Evolutionary conservation across 2,888 invertebrate genomes (phyloP).

Genomic region (Chymomyza caudatula): DNA sequence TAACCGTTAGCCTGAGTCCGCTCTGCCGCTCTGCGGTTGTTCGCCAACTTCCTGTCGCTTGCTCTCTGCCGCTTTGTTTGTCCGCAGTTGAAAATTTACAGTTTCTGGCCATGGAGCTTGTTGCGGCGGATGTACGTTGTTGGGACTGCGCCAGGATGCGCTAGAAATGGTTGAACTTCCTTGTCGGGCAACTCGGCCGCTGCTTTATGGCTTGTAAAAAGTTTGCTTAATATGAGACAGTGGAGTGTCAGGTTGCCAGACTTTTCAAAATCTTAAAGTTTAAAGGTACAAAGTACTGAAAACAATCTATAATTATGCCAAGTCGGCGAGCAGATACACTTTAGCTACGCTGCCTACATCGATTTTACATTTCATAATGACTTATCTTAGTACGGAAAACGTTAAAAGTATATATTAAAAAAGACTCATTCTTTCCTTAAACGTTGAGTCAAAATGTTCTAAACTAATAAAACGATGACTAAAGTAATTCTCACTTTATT

Average conservation of each 20-base stretch:
- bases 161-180: slow-evolving; percentile 65
- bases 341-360: too few species aligned
- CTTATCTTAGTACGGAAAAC: too few species aligned
- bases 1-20: too few species aligned
- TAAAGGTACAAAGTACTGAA: background rate
- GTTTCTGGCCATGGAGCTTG: slow-evolving; percentile 43
- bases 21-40: background rate
- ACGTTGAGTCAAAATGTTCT: too few species aligned
- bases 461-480: too few species aligned
- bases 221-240: background rate
- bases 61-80: slow-evolving; percentile 49
- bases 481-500: too few species aligned
- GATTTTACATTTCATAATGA: too few species aligned
- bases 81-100: slow-evolving; percentile 55
- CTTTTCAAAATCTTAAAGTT: background rate
- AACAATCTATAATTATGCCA: too few species aligned
- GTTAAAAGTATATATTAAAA: too few species aligned
- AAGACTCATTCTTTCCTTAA: too few species aligned
- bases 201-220: slow-evolving; percentile 33
- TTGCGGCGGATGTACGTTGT: slow-evolving; percentile 47
- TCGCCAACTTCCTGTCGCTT: slow-evolving; percentile 50
- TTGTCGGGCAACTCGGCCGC: slow-evolving; percentile 20
- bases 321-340: too few species aligned
- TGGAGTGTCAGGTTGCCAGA: background rate
- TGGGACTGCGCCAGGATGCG: slow-evolving; percentile 55